Base-by-base conservation (phyloP, 2,797 vertebrate species). In the Alcedo quadribrachys region DNA sequence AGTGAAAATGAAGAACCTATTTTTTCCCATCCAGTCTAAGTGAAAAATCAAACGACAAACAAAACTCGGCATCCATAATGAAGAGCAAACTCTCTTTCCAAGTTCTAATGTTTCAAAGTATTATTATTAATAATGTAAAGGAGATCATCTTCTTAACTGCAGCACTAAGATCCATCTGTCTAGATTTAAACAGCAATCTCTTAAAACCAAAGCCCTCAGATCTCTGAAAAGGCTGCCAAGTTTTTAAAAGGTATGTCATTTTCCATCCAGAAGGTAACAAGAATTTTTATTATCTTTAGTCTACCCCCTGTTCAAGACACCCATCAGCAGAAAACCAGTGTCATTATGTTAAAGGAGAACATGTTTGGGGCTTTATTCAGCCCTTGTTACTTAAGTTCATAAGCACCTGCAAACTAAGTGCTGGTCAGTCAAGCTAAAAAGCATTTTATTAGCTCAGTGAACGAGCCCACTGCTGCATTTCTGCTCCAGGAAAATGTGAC, bases 41-140 rank as follows among this genome's bases (percentile, higher is more conserved):
- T 94, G 84, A 92, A 94, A 94, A 90, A 94, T 92, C 81, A 95
- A 85, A 60, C 68, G 82, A 82, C 81, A 91, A 96, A 94, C n/a
- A 1, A 78, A 93, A 78, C 40, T 40, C 2, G 42, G 76, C 89
- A 89, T 53, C 81, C 53, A 24, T 90, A 94, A 94, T 87, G 75
- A 95, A 89, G 17, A 91, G 85, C 60, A 92, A 95, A 89, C 67
- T 77, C 81, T 76, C 58, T 70, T 96, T 87, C n/a, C 1, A 95
- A 90, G 92, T 87, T 63, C 67, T 94, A 90, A 91, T 93, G 79
- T 93, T 92, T 90, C 82, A 46, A 91, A 89, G 62, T 83, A 81
- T 89, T 92, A 93, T 90, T 79, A 67, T 70, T 35, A 43, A 69
- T 90, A 93, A 87, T 33, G 75, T 51, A 92, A 92, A 90, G 67